phyloP scores from a whole-genome alignment of 2,113 vertebrate genomes.

The Bos indicus region DNA sequence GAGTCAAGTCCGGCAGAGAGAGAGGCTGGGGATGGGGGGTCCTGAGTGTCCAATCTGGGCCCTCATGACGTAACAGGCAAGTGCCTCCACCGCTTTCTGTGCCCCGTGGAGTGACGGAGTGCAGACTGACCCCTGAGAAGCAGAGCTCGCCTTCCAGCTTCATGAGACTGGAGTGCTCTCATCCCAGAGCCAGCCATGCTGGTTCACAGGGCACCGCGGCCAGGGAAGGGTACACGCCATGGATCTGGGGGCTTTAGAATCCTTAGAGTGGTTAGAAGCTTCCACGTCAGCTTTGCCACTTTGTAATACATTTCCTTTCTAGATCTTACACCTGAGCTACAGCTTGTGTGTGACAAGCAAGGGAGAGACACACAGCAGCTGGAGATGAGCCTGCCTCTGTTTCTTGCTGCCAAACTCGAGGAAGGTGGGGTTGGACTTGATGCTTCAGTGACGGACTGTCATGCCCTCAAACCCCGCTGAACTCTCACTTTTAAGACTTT shows the following conservation, averaged over 20 bases:
- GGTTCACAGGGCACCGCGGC: accelerated
- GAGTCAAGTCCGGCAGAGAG: neutral
- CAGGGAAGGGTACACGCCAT: accelerated
- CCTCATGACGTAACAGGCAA: accelerated
- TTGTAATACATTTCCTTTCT: too few relatives aligned
- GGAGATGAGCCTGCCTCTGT: neutral
- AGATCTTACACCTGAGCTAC: neutral
- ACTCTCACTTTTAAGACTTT: neutral
- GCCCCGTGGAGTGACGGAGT: accelerated
- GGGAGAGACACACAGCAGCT: accelerated
- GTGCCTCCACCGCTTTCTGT: too few relatives aligned
- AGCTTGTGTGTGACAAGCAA: neutral
- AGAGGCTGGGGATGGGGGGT: neutral
- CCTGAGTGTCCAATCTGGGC: accelerated
- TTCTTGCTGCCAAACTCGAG: accelerated
- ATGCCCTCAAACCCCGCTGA: neutral
- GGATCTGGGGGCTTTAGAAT: accelerated
- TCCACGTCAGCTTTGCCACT: neutral
- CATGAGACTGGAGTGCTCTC: accelerated
- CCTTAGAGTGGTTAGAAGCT: accelerated
- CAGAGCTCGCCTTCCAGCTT: neutral
- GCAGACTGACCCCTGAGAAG: too few relatives aligned
- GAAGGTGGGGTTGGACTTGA: too few relatives aligned
- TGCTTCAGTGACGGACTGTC: accelerated
- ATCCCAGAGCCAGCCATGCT: neutral